Conservation (phyloP, 2,888 invertebrate genomes). For the Nematopogon swammerdamellus region DNA sequence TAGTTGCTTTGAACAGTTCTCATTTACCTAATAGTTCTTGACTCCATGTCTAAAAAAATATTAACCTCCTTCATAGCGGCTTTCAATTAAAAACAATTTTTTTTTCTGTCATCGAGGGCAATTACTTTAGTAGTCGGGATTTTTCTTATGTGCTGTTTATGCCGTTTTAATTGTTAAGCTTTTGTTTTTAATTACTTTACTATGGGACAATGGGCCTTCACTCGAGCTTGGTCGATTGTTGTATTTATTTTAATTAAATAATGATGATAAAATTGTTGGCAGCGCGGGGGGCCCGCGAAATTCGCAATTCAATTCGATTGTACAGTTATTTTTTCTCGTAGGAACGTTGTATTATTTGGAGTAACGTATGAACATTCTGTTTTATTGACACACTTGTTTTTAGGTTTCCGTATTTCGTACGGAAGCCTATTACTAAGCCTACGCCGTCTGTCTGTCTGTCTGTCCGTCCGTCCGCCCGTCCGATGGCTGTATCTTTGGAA, state of each 20-base stretch:
- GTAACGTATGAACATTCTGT: too few species aligned
- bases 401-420: too few species aligned
- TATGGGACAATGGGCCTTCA: slow-evolving; percentile 13
- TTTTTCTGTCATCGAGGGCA: neutral
- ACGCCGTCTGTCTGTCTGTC: too few species aligned
- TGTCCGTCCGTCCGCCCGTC: too few species aligned
- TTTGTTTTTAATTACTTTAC: slow-evolving; percentile 32
- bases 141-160: slow-evolving; percentile 31
- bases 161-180: slow-evolving; percentile 31
- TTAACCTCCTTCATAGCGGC: neutral
- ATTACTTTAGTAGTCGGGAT: neutral
- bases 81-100: neutral
- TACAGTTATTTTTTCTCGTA: too few species aligned
- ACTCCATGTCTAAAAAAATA: neutral
- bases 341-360: too few species aligned
- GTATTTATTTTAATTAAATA: neutral
- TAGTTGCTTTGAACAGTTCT: too few species aligned
- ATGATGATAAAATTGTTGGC: neutral
- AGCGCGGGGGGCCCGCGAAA: neutral
- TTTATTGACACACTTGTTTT: too few species aligned
- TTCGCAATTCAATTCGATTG: too few species aligned
- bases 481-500: too few species aligned
- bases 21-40: neutral
- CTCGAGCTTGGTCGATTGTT: neutral
- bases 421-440: too few species aligned